phyloP scores from a whole-genome alignment of 2,888 invertebrate genomes.

The Dynastes grantii region DNA sequence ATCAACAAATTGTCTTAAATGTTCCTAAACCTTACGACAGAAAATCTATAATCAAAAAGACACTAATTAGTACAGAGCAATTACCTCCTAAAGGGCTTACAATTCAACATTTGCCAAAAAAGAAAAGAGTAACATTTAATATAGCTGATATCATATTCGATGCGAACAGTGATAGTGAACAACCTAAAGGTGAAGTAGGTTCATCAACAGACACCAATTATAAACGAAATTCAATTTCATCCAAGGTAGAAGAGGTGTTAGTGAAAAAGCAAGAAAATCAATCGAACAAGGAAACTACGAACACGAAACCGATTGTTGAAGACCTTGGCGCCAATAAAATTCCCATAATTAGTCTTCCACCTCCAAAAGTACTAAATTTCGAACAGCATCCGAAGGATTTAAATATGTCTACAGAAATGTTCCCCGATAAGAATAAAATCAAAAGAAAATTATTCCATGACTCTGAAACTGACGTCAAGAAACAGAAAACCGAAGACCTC shows the following conservation, averaged over 20 bases:
- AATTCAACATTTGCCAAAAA: not conserved
- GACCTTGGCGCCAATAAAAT: too few relatives aligned
- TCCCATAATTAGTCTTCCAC: not conserved
- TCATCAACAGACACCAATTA: too few relatives aligned
- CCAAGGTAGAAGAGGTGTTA: too few relatives aligned
- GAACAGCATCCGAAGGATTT: conserved; percentile 5
- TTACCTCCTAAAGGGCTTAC: not conserved
- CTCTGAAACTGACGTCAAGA: not conserved
- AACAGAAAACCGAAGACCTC: not conserved
- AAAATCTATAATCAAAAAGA: conserved; percentile 2
- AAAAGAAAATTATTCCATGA: conserved; percentile 18
- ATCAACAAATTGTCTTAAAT: too few relatives aligned
- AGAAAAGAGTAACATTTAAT: conserved; percentile 6
- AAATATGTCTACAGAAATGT: too few relatives aligned
- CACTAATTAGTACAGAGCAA: not conserved
- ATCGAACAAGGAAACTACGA: too few relatives aligned
- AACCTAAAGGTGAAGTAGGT: too few relatives aligned
- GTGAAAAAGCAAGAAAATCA: too few relatives aligned
- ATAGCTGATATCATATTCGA: not conserved
- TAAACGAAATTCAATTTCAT: too few relatives aligned
- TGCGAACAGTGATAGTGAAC: not conserved
- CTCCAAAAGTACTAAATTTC: conserved; percentile 16
- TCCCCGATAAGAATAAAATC: not conserved
- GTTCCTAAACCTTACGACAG: not conserved
- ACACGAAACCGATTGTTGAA: not conserved